Evolutionary conservation across 37 sponge, comb jelly and placozoan genomes (phyloP).

Genomic region (Corticium candelabrum): DNA sequence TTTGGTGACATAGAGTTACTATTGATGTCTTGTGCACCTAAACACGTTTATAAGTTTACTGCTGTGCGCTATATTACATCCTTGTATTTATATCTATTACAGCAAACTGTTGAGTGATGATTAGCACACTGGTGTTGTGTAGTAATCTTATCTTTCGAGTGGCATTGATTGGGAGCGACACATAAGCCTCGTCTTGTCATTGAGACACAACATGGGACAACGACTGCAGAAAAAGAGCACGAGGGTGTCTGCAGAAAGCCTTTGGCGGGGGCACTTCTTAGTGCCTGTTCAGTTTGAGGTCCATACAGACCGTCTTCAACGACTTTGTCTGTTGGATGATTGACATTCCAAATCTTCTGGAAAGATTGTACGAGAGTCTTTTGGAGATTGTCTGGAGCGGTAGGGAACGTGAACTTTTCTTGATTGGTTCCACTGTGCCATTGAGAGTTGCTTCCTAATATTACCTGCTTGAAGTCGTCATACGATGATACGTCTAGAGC

Average conservation of each 20-base stretch:
- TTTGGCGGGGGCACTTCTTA: neutral
- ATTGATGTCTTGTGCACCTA: too few species aligned
- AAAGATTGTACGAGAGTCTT: neutral
- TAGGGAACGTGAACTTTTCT: neutral
- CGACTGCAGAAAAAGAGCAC: neutral
- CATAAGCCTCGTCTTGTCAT: too few species aligned
- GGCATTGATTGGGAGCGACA: too few species aligned
- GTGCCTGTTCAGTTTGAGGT: neutral
- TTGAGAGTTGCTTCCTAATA: too few species aligned
- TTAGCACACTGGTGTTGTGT: too few species aligned
- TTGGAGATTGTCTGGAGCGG: too few species aligned
- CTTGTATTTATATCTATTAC: too few species aligned
- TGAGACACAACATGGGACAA: neutral
- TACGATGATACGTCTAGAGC: neutral
- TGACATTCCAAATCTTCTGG: neutral
- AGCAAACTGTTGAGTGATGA: too few species aligned
- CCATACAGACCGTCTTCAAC: neutral
- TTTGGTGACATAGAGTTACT: too few species aligned
- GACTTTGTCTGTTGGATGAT: neutral
- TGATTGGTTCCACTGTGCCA: neutral
- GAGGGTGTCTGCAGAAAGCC: neutral
- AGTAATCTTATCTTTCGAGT: too few species aligned
- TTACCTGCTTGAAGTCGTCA: neutral
- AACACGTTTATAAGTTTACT: too few species aligned
- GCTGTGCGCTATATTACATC: too few species aligned